Conservation (phyloP, 2,113 vertebrate genomes). For the Fulmarus glacialis region DNA sequence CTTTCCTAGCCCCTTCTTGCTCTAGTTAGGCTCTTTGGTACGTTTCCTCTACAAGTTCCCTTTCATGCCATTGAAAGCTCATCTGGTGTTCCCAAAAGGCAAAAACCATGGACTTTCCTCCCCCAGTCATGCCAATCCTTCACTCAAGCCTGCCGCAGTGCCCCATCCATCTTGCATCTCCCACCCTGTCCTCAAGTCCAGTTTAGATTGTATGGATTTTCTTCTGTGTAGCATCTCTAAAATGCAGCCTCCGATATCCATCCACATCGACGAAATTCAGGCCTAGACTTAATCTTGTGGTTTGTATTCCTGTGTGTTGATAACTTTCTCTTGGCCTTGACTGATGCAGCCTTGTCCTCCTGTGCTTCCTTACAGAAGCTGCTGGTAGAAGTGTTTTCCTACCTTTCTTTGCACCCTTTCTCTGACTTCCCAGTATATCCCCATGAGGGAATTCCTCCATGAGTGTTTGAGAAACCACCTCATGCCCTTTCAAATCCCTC, state of each 20-base stretch:
- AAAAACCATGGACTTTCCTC: not conserved
- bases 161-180: not conserved
- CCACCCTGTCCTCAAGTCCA: not conserved
- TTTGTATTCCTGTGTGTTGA: not conserved
- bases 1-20: not conserved
- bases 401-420: not conserved
- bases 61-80: not conserved
- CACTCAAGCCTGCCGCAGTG: not conserved
- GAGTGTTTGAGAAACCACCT: not conserved
- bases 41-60: not conserved
- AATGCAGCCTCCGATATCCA: not conserved
- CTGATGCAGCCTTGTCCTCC: not conserved
- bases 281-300: not conserved
- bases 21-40: not conserved
- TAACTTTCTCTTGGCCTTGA: not conserved
- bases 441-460: not conserved
- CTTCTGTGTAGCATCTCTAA: not conserved
- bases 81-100: not conserved
- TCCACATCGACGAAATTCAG: not conserved
- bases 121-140: not conserved
- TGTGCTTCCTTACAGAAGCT: not conserved
- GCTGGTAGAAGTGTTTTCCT: not conserved
- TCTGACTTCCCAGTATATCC: not conserved
- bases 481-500: not conserved
- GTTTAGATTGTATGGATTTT: not conserved